Conservation (phyloP, 2,888 invertebrate species). For the Augochlorella aurata region DNA sequence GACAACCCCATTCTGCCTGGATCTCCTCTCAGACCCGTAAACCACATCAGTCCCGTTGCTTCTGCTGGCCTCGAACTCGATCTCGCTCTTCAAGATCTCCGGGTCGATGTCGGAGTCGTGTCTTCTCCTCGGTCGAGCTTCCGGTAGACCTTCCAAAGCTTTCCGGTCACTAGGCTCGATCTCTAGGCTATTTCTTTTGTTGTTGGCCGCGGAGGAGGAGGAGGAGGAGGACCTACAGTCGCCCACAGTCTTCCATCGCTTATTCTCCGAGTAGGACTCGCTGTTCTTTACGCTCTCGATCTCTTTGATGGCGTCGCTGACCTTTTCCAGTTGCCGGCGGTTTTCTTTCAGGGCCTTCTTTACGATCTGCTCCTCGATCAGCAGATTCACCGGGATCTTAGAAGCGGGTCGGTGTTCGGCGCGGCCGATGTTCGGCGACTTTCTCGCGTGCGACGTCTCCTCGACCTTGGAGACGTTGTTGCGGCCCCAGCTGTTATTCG, state of each 20-base stretch:
- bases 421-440: slow-evolving; percentile 28
- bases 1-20: slow-evolving; percentile 81
- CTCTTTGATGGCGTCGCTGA: slow-evolving; percentile 80
- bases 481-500: slow-evolving; percentile 26
- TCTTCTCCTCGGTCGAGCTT: slow-evolving; percentile 65
- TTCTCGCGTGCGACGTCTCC: slow-evolving; percentile 21
- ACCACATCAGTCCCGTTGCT: slow-evolving; percentile 70
- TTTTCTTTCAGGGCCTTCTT: slow-evolving; percentile 80
- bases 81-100: slow-evolving; percentile 74
- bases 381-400: slow-evolving; percentile 78
- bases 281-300: slow-evolving; percentile 79
- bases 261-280: slow-evolving; percentile 69
- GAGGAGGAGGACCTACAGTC: slow-evolving; percentile 52
- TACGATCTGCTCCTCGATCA: slow-evolving; percentile 80
- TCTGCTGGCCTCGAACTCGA: slow-evolving; percentile 70
- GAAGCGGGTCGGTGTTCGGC: slow-evolving; percentile 54
- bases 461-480: slow-evolving; percentile 38
- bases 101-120: slow-evolving; percentile 72
- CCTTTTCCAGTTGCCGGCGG: slow-evolving; percentile 78
- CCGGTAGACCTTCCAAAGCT: slow-evolving; percentile 61
- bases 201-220: slow-evolving; percentile 14
- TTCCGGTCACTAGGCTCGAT: slow-evolving; percentile 67
- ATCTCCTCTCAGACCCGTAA: slow-evolving; percentile 73
- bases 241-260: slow-evolving; percentile 71
- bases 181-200: slow-evolving; percentile 75